Conservation (phyloP, 2,888 invertebrate genomes). For the Phasia obesa region DNA sequence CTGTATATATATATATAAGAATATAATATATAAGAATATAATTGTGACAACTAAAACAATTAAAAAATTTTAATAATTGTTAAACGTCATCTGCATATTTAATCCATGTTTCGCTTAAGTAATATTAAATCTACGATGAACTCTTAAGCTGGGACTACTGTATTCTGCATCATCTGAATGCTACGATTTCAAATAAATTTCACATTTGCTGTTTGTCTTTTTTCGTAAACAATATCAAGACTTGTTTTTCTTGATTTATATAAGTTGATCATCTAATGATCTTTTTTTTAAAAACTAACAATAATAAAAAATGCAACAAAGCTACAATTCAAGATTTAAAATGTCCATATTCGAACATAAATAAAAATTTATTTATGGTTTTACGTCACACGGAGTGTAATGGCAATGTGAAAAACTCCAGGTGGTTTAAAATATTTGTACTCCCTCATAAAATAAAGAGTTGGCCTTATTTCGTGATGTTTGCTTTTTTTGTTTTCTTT, state of each 20-base stretch:
- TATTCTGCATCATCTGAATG: too few species aligned
- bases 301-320: neutral
- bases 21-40: too few species aligned
- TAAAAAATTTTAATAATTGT: too few species aligned
- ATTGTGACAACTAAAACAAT: too few species aligned
- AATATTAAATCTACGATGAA: too few species aligned
- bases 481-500: conserved; percentile 11
- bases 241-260: neutral
- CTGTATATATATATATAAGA: too few species aligned
- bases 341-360: conserved; percentile 1
- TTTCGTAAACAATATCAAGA: neutral
- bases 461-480: conserved; percentile 51
- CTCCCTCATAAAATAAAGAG: conserved; percentile 59
- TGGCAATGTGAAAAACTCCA: conserved; percentile 63
- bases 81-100: too few species aligned
- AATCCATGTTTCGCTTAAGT: too few species aligned
- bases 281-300: neutral
- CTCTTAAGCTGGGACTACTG: too few species aligned
- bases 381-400: conserved; percentile 24
- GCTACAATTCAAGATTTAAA: neutral
- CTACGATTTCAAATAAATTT: too few species aligned
- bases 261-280: neutral
- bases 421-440: conserved; percentile 53
- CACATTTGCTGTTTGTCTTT: too few species aligned
- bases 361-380: conserved; percentile 38